These are phyloP conservation scores for Donacobius atricapilla DNA, from an alignment of 2,113 vertebrate species.

Conservation along the genomic window DNA sequence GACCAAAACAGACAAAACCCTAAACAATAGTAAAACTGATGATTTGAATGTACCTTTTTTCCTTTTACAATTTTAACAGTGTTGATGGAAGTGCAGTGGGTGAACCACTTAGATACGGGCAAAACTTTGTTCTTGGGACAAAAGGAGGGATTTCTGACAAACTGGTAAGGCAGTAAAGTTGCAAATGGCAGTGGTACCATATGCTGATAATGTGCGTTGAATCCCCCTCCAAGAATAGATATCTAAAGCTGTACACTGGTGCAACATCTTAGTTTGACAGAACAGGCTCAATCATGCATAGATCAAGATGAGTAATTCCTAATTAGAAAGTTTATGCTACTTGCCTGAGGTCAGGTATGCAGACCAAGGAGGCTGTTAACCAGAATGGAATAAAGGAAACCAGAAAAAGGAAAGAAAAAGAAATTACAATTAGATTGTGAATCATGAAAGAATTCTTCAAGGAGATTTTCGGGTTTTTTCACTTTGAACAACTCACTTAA, in stretches of 20 bases:
- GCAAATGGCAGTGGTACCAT: background rate
- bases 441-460: background rate
- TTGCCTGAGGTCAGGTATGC: background rate
- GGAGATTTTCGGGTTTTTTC: background rate
- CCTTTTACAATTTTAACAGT: constrained; percentile 13
- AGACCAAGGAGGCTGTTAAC: background rate
- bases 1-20: background rate
- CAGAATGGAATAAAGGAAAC: background rate
- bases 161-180: constrained; percentile 65
- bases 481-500: background rate
- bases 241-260: background rate
- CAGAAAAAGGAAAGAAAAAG: background rate
- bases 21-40: background rate
- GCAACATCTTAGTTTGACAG: background rate
- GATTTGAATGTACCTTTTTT: background rate
- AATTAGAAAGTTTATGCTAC: background rate
- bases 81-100: constrained; percentile 53
- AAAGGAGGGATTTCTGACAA: constrained; percentile 66
- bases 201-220: background rate
- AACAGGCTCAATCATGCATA: background rate
- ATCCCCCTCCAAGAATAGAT: background rate
- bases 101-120: constrained; percentile 71
- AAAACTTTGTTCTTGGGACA: constrained; percentile 76
- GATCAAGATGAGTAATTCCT: background rate
- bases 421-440: background rate